Percentiles rank a stretch among this genome's conserved stretches.
phyloP scores from a whole-genome alignment of 2,797 vertebrate genomes.

The Myotis vivesi region DNA sequence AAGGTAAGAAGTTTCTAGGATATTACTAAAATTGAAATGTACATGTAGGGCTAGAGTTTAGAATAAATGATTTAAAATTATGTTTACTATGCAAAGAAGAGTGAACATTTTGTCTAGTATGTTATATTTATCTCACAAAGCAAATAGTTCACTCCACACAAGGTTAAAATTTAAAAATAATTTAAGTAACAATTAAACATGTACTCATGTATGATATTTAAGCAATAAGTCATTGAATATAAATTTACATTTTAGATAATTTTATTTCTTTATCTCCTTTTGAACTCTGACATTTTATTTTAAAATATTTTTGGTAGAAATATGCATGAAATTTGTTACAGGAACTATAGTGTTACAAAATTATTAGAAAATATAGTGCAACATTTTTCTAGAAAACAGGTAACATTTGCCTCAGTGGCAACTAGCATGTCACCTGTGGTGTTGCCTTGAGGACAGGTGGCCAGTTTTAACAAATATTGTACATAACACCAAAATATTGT shows the following conservation, averaged over 20 bases:
- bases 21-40: not conserved
- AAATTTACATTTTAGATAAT: not conserved
- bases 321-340: not conserved
- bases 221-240: not conserved
- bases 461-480: not conserved
- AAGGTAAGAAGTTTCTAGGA: not conserved
- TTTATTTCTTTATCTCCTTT: not conserved
- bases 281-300: not conserved
- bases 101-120: not conserved
- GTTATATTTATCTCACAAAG: not conserved
- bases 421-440: not conserved
- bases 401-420: not conserved
- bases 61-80: not conserved
- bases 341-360: not conserved
- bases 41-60: not conserved
- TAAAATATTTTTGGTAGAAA: not conserved
- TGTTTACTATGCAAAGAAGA: not conserved
- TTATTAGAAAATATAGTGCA: not conserved
- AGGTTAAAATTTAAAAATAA: not conserved
- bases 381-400: not conserved
- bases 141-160: not conserved
- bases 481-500: not conserved
- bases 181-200: not conserved
- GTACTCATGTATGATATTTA: not conserved
- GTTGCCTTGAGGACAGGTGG: not conserved